A percentile compares a stretch with the other conserved stretches of the same genome.
These are phyloP conservation scores for Trichoplusia ni DNA, from an alignment of 1,140 invertebrate species.

Conservation along the genomic window DNA sequence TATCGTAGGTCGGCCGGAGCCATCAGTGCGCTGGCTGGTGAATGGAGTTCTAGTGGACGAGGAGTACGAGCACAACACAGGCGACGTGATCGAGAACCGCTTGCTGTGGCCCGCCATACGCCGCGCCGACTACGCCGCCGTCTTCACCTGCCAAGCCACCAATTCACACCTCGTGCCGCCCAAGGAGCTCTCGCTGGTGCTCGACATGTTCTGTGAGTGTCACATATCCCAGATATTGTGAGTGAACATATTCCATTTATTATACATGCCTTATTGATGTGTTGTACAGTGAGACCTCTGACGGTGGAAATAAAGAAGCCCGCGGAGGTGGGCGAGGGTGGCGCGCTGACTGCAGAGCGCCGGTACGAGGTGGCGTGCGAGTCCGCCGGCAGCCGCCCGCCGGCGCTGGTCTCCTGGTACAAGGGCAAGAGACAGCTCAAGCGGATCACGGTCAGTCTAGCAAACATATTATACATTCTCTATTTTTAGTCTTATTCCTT, in stretches of 20 bases:
- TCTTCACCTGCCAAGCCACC: conserved; percentile 91
- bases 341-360: conserved; percentile 86
- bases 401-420: conserved; percentile 94
- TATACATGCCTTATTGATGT: background rate
- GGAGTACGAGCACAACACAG: conserved; percentile 90
- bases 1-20: conserved; percentile 83
- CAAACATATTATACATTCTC: background rate
- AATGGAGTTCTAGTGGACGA: conserved; percentile 90
- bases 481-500: too few species aligned
- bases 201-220: conserved; percentile 92
- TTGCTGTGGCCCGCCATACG: conserved; percentile 88
- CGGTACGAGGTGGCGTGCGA: conserved; percentile 91
- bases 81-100: conserved; percentile 92
- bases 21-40: conserved; percentile 86
- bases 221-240: background rate
- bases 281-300: conserved; percentile 88
- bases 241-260: background rate
- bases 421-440: conserved; percentile 90
- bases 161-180: conserved; percentile 91
- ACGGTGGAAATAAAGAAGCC: conserved; percentile 88
- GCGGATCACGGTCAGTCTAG: conserved; percentile 86
- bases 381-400: conserved; percentile 91
- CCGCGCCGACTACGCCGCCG: conserved; percentile 89
- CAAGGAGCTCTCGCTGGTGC: conserved; percentile 86
- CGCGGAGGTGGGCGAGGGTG: conserved; percentile 70